Evolutionary conservation across 2,797 vertebrate species (phyloP), one percentile per base, ranked within the genome.

Genomic region (Cichlasoma orientale): DNA sequence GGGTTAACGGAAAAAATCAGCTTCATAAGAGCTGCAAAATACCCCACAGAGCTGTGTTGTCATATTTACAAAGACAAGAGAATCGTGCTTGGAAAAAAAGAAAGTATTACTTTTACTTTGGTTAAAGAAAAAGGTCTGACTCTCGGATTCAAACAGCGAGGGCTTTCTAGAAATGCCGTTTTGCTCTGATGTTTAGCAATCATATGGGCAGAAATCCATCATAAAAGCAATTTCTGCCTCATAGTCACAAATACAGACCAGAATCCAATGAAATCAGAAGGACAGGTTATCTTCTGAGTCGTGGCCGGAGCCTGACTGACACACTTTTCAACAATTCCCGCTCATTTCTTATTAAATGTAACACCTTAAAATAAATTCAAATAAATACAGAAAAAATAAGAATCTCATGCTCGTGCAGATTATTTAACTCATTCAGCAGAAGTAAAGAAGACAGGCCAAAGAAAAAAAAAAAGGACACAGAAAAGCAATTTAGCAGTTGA

Each of bases 1-100:
- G 16, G 76, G 33, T 82, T 19, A 79, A 75, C 19, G 8, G 29
- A 57, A 77, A 36, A 71, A 68, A 50, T 29, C 25, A 18, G 19
- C 41, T 50, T 68, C 25, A 29, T 13, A 68, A 29, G 63, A 68
- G 47, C 25, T 50, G 23, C 61, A 66, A 23, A 27, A 66, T 47
- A 66, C 61, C 23, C 8, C 5, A 29, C 61, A 66, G 5, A 47
- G 2, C 61, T 68, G 61, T 21, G 52, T n/a, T 56, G 58, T 53
- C 29, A 13, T 52, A 27, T 50, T 74, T 50, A 50, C 41, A 68
- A 23, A 68, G 41, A 47, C 27, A 66, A 66, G 16, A 66, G 10
- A 19, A 47, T 12, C 19, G 63, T 29, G 18, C 41, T 29, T 50
- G 61, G n/a, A n/a, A 47, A 50, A 68, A 6, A 10, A 21, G 52